Evolutionary conservation across 2,113 vertebrate genomes (phyloP), one percentile per base, ranked within the genome.

Genomic region (Crotalus horridus): DNA sequence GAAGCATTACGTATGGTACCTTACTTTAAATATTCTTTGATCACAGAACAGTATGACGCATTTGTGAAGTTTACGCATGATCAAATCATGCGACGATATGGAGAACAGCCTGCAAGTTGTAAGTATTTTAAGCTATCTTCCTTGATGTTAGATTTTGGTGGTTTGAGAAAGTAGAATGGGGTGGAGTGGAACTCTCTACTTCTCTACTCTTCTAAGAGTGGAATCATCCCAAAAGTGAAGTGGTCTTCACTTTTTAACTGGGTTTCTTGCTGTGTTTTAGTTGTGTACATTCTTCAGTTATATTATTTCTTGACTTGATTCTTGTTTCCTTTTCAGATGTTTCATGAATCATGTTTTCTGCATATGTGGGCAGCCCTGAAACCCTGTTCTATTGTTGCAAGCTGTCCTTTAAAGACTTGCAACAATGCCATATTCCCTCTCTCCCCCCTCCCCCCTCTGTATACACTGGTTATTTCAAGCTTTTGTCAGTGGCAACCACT

Each of bases 41-140:
- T 96, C 97, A 85, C 97, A 99, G 99, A 99, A 98, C 99, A 99
- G 97, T 99, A 99, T 33, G 99, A 99, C 97, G 99, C 99, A n/a
- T 99, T 99, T 98, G 99, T 99, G 98, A 99, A 99, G 98, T 99
- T 99, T 97, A 99, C 99, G 94, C 99, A 99, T 94, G 99, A 99
- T 96, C 99, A 99, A 81, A 97, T 99, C 97, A 99, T 99, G 99
- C 99, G 99, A 97, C 98, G 99, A 98, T 99, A 99, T 94, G 99
- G 99, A 96, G 99, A 99, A 98, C 99, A 99, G 98, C 99, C 99
- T 96, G 99, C 99, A 94, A 99, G 99, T 97, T 99, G 99, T 99
- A 97, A 99, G 99, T 99, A 97, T 97, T 96, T 93, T 46, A 0
- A 88, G 43, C 29, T 88, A 89, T 85, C 20, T 55, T 12, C 0